A percentile compares a stretch with the other conserved stretches of the same genome.
These are phyloP conservation scores for Drosophila ercepeae DNA, from an alignment of 1,140 invertebrate genomes.

Conservation along the genomic window DNA sequence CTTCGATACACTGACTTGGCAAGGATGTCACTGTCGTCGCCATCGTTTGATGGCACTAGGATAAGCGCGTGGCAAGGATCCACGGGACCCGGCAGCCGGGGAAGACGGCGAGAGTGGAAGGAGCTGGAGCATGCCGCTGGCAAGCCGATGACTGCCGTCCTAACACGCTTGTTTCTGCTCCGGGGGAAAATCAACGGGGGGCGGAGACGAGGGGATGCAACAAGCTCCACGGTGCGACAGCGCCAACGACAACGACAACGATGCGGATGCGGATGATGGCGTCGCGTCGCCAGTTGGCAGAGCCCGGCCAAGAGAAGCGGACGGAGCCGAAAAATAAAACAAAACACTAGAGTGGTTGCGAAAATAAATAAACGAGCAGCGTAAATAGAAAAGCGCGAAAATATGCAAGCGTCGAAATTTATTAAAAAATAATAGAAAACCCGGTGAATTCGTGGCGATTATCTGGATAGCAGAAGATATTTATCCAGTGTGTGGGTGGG, in stretches of 20 bases:
- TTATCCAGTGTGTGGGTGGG: not conserved
- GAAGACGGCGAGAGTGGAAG: conserved; percentile 32
- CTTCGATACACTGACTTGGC: conserved; percentile 30
- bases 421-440: conserved; percentile 71
- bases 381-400: conserved; percentile 61
- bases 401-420: conserved; percentile 57
- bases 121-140: conserved; percentile 66
- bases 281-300: conserved; percentile 57
- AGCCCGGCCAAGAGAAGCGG: conserved; percentile 63
- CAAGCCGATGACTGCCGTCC: conserved; percentile 54
- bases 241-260: conserved; percentile 38
- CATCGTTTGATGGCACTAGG: conserved; percentile 75
- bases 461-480: conserved; percentile 10
- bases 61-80: conserved; percentile 70
- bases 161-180: conserved; percentile 39
- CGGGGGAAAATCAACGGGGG: conserved; percentile 4
- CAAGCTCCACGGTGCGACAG: conserved; percentile 66
- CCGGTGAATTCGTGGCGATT: conserved; percentile 14
- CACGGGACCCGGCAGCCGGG: conserved; percentile 7
- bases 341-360: conserved; percentile 31
- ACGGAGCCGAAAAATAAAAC: conserved; percentile 50
- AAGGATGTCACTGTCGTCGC: conserved; percentile 47
- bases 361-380: conserved; percentile 33
- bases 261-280: conserved; percentile 37
- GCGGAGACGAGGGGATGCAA: conserved; percentile 43